phyloP scores from a whole-genome alignment of 2,113 vertebrate species.

The Sinocyclocheilus anophthalmus region DNA sequence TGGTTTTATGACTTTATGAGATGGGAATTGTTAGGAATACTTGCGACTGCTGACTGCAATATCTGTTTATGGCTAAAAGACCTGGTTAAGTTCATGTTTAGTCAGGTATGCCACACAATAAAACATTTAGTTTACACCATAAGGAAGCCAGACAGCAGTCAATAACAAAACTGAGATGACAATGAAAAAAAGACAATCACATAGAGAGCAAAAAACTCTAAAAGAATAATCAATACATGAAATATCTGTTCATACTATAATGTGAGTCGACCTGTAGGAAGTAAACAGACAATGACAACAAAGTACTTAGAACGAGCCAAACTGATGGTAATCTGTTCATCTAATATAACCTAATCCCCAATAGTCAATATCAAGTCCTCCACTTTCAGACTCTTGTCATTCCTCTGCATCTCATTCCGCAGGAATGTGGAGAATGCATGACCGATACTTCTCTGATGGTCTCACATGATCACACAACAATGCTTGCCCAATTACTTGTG shows the following conservation, averaged over 20 bases:
- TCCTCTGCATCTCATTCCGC: slow-evolving; percentile 46
- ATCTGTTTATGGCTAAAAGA: neutral
- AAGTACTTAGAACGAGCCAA: slow-evolving; percentile 2
- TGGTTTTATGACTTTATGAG: slow-evolving; percentile 47
- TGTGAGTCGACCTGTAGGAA: neutral
- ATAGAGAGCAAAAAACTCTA: neutral
- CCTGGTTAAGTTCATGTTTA: neutral
- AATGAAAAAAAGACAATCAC: slow-evolving; percentile 1
- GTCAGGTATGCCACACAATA: neutral
- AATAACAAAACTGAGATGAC: slow-evolving; percentile 4
- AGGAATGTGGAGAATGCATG: slow-evolving; percentile 55
- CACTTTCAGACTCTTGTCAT: slow-evolving; percentile 16
- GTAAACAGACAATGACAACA: slow-evolving; percentile 35
- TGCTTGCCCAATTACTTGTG: slow-evolving; percentile 25
- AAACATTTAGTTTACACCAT: slow-evolving; percentile 30
- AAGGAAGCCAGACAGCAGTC: slow-evolving; percentile 31
- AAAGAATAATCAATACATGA: neutral
- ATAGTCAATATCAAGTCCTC: neutral
- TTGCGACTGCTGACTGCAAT: slow-evolving; percentile 47
- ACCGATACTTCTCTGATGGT: slow-evolving; percentile 45
- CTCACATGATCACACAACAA: slow-evolving; percentile 52
- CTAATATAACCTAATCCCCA: slow-evolving; percentile 37
- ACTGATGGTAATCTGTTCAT: slow-evolving; percentile 44
- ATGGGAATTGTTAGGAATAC: slow-evolving; percentile 46
- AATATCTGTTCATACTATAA: slow-evolving; percentile 1